Percentiles rank a stretch among this genome's conserved stretches.
phyloP scores from a whole-genome alignment of 2,113 vertebrate genomes.

The Ochotona curzoniae region DNA sequence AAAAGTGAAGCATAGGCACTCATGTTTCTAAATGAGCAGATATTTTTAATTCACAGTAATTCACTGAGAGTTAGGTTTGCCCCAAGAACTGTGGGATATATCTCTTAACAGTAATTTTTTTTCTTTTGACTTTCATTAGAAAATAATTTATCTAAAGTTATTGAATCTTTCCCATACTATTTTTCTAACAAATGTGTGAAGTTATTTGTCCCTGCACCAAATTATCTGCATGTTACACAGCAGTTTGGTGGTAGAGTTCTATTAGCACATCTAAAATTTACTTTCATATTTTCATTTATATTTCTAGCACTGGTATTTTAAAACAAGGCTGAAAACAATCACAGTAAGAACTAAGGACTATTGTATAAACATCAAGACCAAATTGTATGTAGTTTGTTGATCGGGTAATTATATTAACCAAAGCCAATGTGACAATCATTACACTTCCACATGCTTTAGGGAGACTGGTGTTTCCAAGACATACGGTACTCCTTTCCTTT shows the following conservation, averaged over 20 bases:
- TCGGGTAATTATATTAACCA: background rate
- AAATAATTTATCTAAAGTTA: background rate
- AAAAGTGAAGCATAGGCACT: background rate
- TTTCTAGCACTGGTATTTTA: background rate
- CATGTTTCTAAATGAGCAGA: background rate
- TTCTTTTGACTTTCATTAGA: background rate
- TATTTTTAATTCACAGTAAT: background rate
- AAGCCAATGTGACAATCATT: background rate
- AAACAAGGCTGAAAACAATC: background rate
- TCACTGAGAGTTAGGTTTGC: background rate
- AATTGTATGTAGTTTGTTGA: background rate
- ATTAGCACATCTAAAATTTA: background rate
- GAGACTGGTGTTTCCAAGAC: background rate
- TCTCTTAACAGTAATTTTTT: background rate
- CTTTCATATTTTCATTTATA: background rate
- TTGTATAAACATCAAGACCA: background rate
- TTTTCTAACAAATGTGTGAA: background rate
- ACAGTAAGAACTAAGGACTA: too few relatives aligned
- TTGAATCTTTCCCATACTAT: background rate
- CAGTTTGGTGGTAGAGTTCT: background rate
- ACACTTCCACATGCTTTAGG: background rate
- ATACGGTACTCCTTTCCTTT: background rate
- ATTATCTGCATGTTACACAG: background rate
- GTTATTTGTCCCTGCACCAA: background rate
- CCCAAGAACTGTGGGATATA: background rate